Evolutionary conservation across 2,888 invertebrate genomes (phyloP).

Genomic region (Drosophila mayaguana): DNA sequence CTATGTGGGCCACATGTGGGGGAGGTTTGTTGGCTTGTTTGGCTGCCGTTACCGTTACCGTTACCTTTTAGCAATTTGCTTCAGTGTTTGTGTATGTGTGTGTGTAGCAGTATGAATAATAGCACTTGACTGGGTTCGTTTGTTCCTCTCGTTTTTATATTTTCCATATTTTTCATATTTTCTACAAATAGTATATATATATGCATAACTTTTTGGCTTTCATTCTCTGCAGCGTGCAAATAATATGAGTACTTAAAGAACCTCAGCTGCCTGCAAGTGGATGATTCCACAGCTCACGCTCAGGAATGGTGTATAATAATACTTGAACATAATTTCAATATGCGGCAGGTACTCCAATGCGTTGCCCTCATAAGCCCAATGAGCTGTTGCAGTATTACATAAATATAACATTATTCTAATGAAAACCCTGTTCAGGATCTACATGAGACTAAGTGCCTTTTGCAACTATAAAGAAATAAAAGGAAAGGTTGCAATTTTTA

Average conservation of each 20-base stretch:
- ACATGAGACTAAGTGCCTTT: no score
- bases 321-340: constrained; percentile 25
- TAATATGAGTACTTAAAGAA: constrained; percentile 70
- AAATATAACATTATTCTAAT: neutral
- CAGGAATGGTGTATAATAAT: constrained; percentile 13
- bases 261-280: constrained; percentile 28
- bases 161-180: constrained; percentile 30
- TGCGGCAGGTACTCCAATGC: neutral
- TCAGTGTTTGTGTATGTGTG: constrained; percentile 29
- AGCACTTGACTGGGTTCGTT: constrained; percentile 74
- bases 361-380: neutral
- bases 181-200: neutral
- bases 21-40: constrained; percentile 56
- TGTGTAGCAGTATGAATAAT: constrained; percentile 69
- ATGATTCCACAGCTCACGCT: constrained; percentile 11
- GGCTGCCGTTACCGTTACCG: constrained; percentile 63
- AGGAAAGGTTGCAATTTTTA: no score
- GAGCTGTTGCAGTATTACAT: neutral
- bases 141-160: constrained; percentile 33
- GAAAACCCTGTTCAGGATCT: no score
- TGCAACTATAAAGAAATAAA: no score
- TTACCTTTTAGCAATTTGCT: constrained; percentile 76
- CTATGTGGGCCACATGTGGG: constrained; percentile 48
- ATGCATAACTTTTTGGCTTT: constrained; percentile 26
- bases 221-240: constrained; percentile 59